Conservation (phyloP, 2,113 vertebrate genomes). For the Spilogale gracilis region DNA sequence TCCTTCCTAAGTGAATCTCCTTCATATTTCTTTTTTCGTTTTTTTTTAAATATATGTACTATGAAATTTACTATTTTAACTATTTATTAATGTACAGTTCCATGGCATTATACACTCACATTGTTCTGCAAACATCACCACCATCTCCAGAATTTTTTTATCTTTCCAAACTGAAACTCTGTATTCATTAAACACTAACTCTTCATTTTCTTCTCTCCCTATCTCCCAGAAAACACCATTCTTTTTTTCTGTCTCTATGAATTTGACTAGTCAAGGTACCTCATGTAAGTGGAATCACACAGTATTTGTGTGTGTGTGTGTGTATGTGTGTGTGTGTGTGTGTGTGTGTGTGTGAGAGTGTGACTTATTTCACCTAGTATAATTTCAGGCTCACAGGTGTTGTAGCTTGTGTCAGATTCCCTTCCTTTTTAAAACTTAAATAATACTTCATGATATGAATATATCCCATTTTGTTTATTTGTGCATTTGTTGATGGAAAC, state of each 20-base stretch:
- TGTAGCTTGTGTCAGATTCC: not conserved
- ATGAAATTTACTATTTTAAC: not conserved
- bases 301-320: not conserved
- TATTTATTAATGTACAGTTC: not conserved
- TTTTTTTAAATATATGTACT: not conserved
- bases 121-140: not conserved
- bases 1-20: conserved; percentile 9
- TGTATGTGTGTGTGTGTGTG: not conserved
- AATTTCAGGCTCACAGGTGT: not conserved
- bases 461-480: not conserved
- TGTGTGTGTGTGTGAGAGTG: not conserved
- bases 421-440: not conserved
- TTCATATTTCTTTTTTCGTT: not conserved
- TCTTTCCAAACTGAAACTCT: not conserved
- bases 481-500: not conserved
- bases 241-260: not conserved
- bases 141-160: not conserved
- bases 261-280: not conserved
- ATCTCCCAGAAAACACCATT: not conserved
- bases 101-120: not conserved
- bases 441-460: not conserved
- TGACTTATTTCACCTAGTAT: not conserved
- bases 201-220: not conserved
- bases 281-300: not conserved
- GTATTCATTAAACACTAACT: not conserved